Percentiles rank a stretch among this genome's conserved stretches.
phyloP scores from a whole-genome alignment of 2,888 invertebrate species.

The Prosapia bicincta region DNA sequence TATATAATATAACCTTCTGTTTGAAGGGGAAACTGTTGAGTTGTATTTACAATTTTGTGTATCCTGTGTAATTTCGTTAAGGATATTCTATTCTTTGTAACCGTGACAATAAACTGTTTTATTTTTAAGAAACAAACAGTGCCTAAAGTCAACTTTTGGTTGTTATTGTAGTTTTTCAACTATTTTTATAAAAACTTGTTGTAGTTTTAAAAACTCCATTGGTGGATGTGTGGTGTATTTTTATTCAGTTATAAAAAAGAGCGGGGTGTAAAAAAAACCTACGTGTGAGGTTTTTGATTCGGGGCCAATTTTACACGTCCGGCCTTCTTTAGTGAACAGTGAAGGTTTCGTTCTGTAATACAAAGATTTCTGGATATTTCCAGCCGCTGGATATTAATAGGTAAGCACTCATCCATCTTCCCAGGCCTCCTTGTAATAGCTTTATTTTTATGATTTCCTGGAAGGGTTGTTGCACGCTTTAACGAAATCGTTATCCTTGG shows the following conservation, averaged over 20 bases:
- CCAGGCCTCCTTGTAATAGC: background rate
- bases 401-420: background rate
- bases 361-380: conserved; percentile 2
- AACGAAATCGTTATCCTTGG: too few species aligned
- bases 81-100: too few species aligned
- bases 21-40: too few species aligned
- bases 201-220: background rate
- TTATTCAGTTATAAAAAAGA: background rate
- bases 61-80: too few species aligned
- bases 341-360: background rate
- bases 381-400: conserved; percentile 11
- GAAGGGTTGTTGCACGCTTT: too few species aligned
- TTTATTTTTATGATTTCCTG: background rate
- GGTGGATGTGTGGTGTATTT: background rate
- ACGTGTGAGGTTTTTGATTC: background rate
- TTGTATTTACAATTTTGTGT: too few species aligned
- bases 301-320: background rate
- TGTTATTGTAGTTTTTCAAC: too few species aligned
- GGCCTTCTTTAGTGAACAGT: background rate
- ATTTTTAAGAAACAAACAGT: too few species aligned
- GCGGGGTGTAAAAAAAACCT: background rate
- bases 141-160: too few species aligned
- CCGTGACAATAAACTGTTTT: too few species aligned
- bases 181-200: too few species aligned
- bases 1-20: background rate